These are phyloP conservation scores for Nothocercus julius DNA, from an alignment of 2,113 vertebrate genomes.

Conservation along the genomic window DNA sequence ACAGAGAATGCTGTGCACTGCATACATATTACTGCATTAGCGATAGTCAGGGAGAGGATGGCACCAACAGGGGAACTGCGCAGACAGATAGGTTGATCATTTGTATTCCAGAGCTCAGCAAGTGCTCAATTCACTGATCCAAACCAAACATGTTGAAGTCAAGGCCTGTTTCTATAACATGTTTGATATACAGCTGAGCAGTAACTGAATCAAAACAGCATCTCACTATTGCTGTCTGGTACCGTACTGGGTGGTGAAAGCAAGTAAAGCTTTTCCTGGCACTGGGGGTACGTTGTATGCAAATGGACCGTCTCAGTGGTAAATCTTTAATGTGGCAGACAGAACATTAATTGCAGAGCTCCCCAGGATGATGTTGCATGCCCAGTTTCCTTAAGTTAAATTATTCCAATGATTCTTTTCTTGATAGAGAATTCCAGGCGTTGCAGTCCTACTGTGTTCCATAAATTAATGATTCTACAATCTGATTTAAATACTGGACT, in stretches of 20 bases:
- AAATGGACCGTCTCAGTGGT: slow-evolving; percentile 56
- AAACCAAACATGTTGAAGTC: slow-evolving; percentile 74
- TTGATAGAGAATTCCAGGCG: not conserved
- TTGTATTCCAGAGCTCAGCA: slow-evolving; percentile 76
- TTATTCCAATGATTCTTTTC: slow-evolving; percentile 19
- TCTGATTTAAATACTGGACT: slow-evolving; percentile 10
- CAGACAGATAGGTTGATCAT: slow-evolving; percentile 71
- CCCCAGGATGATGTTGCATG: slow-evolving; percentile 8
- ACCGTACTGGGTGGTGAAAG: slow-evolving; percentile 43
- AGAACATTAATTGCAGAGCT: slow-evolving; percentile 62
- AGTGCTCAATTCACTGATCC: slow-evolving; percentile 73
- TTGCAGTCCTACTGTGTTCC: slow-evolving; percentile 21
- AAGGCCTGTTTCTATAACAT: slow-evolving; percentile 73
- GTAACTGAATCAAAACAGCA: slow-evolving; percentile 72
- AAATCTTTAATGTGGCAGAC: slow-evolving; percentile 63
- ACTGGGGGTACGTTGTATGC: slow-evolving; percentile 45
- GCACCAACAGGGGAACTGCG: slow-evolving; percentile 61
- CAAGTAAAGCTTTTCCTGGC: slow-evolving; percentile 60
- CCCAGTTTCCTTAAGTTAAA: slow-evolving; percentile 57
- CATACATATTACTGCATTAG: slow-evolving; percentile 77
- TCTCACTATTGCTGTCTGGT: slow-evolving; percentile 58
- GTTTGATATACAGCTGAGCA: slow-evolving; percentile 75
- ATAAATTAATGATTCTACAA: slow-evolving; percentile 12
- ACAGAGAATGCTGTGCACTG: slow-evolving; percentile 70
- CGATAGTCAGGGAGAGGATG: slow-evolving; percentile 29